phyloP scores from a whole-genome alignment of 1,140 invertebrate species.

The Oryctes rhinoceros region DNA sequence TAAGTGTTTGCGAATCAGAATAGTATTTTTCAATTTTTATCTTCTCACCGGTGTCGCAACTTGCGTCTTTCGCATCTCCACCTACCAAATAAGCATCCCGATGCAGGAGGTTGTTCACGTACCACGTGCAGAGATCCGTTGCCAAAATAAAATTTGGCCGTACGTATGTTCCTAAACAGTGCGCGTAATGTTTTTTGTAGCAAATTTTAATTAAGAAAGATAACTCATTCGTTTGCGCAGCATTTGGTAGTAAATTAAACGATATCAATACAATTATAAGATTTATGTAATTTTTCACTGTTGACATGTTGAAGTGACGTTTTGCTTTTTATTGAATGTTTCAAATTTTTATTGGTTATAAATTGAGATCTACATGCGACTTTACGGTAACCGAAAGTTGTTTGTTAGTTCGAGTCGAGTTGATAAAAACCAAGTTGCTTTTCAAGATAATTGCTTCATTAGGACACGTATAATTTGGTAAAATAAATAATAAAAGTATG shows the following conservation, averaged over 20 bases:
- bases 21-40: neutral
- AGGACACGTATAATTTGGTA: too few relatives aligned
- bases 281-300: neutral
- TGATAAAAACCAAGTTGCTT: too few relatives aligned
- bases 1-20: neutral
- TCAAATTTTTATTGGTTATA: neutral
- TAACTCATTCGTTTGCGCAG: neutral
- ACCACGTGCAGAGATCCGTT: neutral
- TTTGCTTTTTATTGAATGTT: neutral
- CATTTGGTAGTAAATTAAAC: neutral
- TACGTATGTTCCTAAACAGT: slow-evolving; percentile 1
- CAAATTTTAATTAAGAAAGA: neutral
- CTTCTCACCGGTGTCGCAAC: neutral
- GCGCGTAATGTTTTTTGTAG: neutral
- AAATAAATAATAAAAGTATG: too few relatives aligned
- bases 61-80: neutral
- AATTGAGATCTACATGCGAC: too few relatives aligned
- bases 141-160: slow-evolving; percentile 5
- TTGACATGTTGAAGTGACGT: neutral
- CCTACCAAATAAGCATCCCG: neutral
- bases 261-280: neutral
- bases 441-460: too few relatives aligned
- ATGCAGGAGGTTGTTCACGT: neutral
- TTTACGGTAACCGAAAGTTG: too few relatives aligned
- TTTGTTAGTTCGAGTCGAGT: too few relatives aligned